Evolutionary conservation across 2,113 vertebrate genomes (phyloP), one percentile per base, ranked within the genome.

Genomic region (Menidia beryllina): DNA sequence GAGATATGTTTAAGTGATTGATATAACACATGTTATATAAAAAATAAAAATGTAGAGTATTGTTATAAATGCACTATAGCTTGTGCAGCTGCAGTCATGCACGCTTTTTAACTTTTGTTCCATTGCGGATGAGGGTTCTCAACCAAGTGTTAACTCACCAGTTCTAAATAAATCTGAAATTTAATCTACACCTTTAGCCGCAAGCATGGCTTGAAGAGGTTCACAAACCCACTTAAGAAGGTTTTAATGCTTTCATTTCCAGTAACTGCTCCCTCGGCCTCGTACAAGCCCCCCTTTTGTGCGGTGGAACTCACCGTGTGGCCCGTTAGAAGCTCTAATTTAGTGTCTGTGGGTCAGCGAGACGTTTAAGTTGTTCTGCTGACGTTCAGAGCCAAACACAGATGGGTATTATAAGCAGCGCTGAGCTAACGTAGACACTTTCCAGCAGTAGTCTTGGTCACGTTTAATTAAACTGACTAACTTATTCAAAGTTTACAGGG

Each of bases 261-360:
- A n/a, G 38, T 14, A 23, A 24, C 64, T 58, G 8, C n/a, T 2
- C 21, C 41, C 23, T 41, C 24, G 15, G 47, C 25, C 21, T 56
- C 26, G n/a, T 7, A 76, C 52, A 82, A 61, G 36, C 36, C 66
- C 36, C 67, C 45, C 72, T 72, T n/a, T 72, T 82, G 39, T 82
- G 50, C 19, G 38, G 19, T 61, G 30, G 24, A 41, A 25, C 56
- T 70, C 39, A 58, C 75, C 30, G 38, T 58, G 61, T 59, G 67
- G 27, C 52, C 39, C 45, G 5, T 41, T 47, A 4, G 23, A 5
- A 34, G 24, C 51, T 68, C 14, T 26, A 27, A 50, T 43, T 26
- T 24, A 1, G 24, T 52, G 10, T 43, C 50, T 54, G 26, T 26
- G 7, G 3, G 17, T 14, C 41, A 45, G 19, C n/a, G 17, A 45